These are phyloP conservation scores for Leucania comma DNA, from an alignment of 2,888 invertebrate species.

Conservation along the genomic window DNA sequence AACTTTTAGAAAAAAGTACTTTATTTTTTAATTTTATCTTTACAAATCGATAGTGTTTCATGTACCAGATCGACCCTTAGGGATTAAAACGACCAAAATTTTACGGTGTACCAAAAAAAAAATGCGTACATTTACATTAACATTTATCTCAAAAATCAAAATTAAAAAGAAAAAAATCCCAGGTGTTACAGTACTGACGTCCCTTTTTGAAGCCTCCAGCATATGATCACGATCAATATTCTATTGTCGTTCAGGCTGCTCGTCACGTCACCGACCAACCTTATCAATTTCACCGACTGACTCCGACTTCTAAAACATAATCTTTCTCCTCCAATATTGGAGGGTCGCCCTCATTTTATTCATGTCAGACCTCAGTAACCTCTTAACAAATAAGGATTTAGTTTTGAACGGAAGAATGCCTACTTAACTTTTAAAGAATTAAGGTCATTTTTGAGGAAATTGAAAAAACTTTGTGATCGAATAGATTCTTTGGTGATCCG, in stretches of 20 bases:
- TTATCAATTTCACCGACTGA: conserved; percentile 52
- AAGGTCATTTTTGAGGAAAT: conserved; percentile 28
- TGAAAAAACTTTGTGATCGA: neutral
- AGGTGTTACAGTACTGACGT: conserved; percentile 17
- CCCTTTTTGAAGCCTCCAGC: neutral
- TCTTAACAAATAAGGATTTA: conserved; percentile 47
- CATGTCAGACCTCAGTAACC: conserved; percentile 23
- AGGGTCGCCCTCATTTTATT: conserved; percentile 39
- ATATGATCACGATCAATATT: conserved; percentile 15
- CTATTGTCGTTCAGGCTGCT: conserved; percentile 31
- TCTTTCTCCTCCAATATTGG: conserved; percentile 46
- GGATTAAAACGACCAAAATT: no score
- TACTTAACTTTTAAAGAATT: conserved; percentile 18
- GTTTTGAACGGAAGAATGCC: conserved; percentile 26
- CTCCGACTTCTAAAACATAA: conserved; percentile 54
- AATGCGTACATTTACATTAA: no score
- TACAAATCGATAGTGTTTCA: no score
- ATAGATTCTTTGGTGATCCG: conserved; percentile 3
- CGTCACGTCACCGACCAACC: conserved; percentile 45
- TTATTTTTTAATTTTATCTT: no score
- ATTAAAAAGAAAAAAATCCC: conserved; percentile 24
- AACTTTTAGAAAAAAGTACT: no score
- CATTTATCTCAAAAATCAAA: no score
- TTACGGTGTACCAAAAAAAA: no score
- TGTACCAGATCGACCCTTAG: no score